Evolutionary conservation across 2,888 invertebrate genomes (phyloP).

Genomic region (Ectropis crepuscularia): DNA sequence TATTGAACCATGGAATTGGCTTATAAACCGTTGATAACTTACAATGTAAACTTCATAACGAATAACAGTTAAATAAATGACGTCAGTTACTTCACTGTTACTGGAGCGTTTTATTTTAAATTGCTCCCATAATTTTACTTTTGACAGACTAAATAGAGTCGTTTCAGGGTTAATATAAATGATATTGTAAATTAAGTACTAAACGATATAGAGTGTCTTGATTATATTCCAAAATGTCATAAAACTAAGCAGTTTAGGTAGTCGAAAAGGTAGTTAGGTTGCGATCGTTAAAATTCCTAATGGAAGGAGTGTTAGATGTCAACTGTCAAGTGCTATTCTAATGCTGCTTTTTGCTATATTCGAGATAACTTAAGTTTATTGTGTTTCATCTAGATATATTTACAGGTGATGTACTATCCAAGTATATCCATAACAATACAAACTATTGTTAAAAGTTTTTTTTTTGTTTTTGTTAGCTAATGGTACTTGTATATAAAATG

Average conservation of each 20-base stretch:
- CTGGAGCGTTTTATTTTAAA: constrained; percentile 16
- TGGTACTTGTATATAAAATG: no score
- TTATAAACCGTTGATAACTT: constrained; percentile 7
- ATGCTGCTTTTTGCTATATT: constrained; percentile 5
- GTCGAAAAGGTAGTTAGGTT: constrained; percentile 14
- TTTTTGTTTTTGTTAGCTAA: no score
- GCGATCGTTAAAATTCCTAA: constrained; percentile 19
- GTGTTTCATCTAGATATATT: background rate
- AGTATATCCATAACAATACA: no score
- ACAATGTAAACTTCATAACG: constrained; percentile 16
- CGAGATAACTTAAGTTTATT: constrained; percentile 9
- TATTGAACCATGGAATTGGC: background rate
- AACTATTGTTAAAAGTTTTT: no score
- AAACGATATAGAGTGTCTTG: constrained; percentile 9
- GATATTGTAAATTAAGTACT: constrained; percentile 12
- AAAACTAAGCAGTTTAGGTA: constrained; percentile 14
- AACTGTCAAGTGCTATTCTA: constrained; percentile 12
- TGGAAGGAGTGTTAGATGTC: constrained; percentile 19
- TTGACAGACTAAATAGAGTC: constrained; percentile 19
- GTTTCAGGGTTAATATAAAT: constrained; percentile 15
- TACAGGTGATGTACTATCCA: background rate
- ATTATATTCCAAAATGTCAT: constrained; percentile 19
- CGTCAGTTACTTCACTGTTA: constrained; percentile 4
- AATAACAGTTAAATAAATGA: constrained; percentile 18
- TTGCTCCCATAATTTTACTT: constrained; percentile 17